A percentile compares a stretch with the other conserved stretches of the same genome.
Evolutionary conservation across 64 coral and sea anemone species (phyloP).

Genomic region (Montipora foliosa): DNA sequence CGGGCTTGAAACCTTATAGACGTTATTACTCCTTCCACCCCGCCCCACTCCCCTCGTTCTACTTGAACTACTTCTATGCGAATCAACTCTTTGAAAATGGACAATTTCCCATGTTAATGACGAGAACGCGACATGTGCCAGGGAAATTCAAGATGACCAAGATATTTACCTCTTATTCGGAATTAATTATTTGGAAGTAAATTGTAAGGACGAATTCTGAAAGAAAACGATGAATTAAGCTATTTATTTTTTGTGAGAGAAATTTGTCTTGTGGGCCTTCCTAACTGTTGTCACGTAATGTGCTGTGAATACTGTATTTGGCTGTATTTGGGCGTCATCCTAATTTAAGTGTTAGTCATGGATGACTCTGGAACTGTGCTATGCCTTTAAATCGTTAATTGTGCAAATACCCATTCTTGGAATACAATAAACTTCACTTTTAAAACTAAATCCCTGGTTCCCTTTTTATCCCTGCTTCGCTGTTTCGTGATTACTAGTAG

Average conservation of each 20-base stretch:
- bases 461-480: too few species aligned
- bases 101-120: too few species aligned
- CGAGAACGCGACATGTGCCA: neutral
- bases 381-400: neutral
- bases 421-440: neutral
- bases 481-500: neutral
- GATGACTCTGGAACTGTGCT: neutral
- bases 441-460: neutral
- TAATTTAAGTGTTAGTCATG: neutral
- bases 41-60: neutral
- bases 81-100: too few species aligned
- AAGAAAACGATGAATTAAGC: neutral
- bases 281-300: neutral
- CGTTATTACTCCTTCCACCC: neutral
- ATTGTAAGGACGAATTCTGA: conserved; percentile 11
- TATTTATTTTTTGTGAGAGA: conserved; percentile 39
- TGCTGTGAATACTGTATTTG: neutral
- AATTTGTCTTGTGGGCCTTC: neutral
- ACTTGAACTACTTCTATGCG: too few species aligned
- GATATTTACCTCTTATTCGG: neutral
- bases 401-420: neutral
- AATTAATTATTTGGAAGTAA: conserved; percentile 8
- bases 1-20: too few species aligned
- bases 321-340: neutral
- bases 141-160: neutral